phyloP scores from a whole-genome alignment of 1,140 invertebrate genomes.

The Drosophila parabipectinata region DNA sequence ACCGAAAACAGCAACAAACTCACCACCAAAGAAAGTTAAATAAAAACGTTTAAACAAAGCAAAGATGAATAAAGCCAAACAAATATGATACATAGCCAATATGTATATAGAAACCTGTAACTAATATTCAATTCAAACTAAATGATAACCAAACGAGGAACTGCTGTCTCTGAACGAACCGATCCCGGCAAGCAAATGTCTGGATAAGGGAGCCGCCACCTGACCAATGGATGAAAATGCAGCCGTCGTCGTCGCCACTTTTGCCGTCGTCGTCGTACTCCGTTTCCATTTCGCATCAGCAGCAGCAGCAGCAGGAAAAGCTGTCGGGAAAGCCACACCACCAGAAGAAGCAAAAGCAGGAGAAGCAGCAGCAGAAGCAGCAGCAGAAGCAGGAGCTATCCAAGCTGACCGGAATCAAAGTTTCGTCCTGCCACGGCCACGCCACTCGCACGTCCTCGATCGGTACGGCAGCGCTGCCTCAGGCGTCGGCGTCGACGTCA shows the following conservation, averaged over 20 bases:
- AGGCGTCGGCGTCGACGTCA: conserved; percentile 30
- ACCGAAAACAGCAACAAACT: conserved; percentile 60
- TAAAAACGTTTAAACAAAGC: conserved; percentile 30
- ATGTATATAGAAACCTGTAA: conserved; percentile 58
- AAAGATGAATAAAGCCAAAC: conserved; percentile 43
- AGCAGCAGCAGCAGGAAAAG: conserved; percentile 50
- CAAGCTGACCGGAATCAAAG: conserved; percentile 24
- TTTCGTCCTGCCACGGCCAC: conserved; percentile 36
- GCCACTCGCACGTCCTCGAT: conserved; percentile 44
- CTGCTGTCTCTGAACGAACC: conserved; percentile 6
- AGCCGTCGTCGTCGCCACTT: conserved; percentile 82
- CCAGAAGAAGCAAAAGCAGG: conserved; percentile 29
- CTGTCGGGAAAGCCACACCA: conserved; percentile 18
- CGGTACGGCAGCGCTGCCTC: conserved; percentile 42
- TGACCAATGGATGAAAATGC: conserved; percentile 84
- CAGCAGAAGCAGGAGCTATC: conserved; percentile 34
- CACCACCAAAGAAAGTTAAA: conserved; percentile 64
- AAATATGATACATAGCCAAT: conserved; percentile 63
- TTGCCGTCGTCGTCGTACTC: conserved; percentile 77
- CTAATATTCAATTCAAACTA: conserved; percentile 20
- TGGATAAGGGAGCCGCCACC: conserved; percentile 72
- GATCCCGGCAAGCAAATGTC: conserved; percentile 77
- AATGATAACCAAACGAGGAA: conserved; percentile 8
- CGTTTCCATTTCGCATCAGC: conserved; percentile 77
- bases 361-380: conserved; percentile 42